Conservation (phyloP, 2,888 invertebrate genomes). For the Catocala fraxini region DNA sequence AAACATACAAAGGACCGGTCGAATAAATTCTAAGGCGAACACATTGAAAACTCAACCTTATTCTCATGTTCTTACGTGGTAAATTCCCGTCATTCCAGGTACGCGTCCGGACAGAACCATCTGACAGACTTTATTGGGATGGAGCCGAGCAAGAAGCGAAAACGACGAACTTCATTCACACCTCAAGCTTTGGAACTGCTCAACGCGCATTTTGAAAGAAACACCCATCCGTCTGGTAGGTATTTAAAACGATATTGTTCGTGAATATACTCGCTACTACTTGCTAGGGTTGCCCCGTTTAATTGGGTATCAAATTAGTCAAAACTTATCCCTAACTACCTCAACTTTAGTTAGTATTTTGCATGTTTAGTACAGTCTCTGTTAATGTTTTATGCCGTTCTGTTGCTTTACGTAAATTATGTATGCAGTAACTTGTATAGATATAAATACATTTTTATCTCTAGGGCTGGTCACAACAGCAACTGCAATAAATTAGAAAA, state of each 20-base stretch:
- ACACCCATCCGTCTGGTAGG: slow-evolving; percentile 98
- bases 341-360: no score
- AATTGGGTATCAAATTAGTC: not conserved
- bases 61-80: slow-evolving; percentile 32
- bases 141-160: slow-evolving; percentile 98
- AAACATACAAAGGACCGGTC: slow-evolving; percentile 30
- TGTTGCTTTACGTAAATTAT: no score
- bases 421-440: no score
- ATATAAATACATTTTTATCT: no score
- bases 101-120: slow-evolving; percentile 97
- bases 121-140: slow-evolving; percentile 98
- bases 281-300: not conserved
- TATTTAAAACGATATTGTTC: not conserved
- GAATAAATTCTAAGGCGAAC: slow-evolving; percentile 35
- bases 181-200: slow-evolving; percentile 98
- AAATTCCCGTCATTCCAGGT: slow-evolving; percentile 88
- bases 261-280: not conserved
- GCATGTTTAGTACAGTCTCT: no score
- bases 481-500: no score
- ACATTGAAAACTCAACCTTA: slow-evolving; percentile 23
- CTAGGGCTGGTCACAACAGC: no score
- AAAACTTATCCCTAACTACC: no score
- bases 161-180: slow-evolving; percentile 98
- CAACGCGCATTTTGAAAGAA: slow-evolving; percentile 98
- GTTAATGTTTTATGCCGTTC: no score